Evolutionary conservation across 2,888 invertebrate genomes (phyloP), one percentile per base, ranked within the genome.

Genomic region (Hydriomena furcata): DNA sequence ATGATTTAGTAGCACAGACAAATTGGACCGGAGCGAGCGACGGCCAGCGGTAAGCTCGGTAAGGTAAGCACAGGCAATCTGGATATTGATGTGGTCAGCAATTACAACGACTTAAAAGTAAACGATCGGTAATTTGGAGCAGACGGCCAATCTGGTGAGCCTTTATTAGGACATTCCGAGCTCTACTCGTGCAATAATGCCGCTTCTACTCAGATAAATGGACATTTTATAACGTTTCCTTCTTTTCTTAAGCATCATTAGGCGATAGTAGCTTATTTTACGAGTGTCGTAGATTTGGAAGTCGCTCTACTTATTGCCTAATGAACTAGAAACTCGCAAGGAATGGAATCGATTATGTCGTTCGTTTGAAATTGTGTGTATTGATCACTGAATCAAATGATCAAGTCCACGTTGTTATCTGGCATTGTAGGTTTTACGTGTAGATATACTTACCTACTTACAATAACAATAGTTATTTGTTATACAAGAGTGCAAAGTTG

Each of bases 1-100:
- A 82, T 89, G 87, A 89, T 89, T 88, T 89, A 89, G 85, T 84
- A 82, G 78, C 73, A 68, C 81, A 80, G 71, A 82, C 82, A 88
- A 88, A 88, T 88, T 89, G 86, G 82, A 72, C 68, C 76, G 73
- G 72, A 71, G 74, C 53, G 72, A 71, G 74, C 53, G 34, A 41
- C 52, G 35, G 55, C 38, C 42, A 35, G 28, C 40, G 48, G 37
- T 37, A 13, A 34, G 28, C 41, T 6, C 32, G 28, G 41, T 24
- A 37, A 38, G 13, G 7, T 35, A 31, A 47, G 68, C 71, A 68
- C 70, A 71, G 66, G 73, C 79, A 81, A 79, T 76, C 73, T 79
- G 76, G 71, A 78, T 70, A 71, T 76, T 72, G 71, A 78, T 79
- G 74, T 70, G 79, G 79, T 74, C 72, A 79, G 79, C 82, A 83